Evolutionary conservation across 2,797 vertebrate genomes (phyloP), one percentile per base, ranked within the genome.

Genomic region (Enteromius paludinosus): DNA sequence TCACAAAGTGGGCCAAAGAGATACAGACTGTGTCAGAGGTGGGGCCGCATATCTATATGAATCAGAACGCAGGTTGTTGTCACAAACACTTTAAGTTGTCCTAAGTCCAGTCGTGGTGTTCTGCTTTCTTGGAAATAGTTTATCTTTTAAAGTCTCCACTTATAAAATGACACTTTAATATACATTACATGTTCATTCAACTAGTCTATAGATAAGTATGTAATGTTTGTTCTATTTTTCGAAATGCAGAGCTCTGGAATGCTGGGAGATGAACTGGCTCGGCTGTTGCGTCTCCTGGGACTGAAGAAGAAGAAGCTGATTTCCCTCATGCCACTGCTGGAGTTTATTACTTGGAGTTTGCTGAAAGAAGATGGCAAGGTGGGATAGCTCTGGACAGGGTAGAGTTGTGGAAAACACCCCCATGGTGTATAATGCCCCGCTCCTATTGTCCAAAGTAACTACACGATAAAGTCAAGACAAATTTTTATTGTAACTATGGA

Each of bases 331-430:
- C 93, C 94, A 2, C 90, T 95, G 84, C 83, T 95, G 66, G 95
- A 95, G 93, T 95, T 95, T 86, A 95, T 95, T 84, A 95, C 95
- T 79, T 95, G 95, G 95, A 95, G 94, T 3, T 89, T 95, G 83
- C 92, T 95, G 62, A 94, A 89, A 72, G 93, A 95, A 30, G 94
- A 93, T 84, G 89, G 86, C 87, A 85, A 75, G 92, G 95, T 95
- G 78, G 91, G 88, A 49, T 25, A 59, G 28, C 47, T 35, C 1
- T 20, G 1, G 15, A 61, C 62, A 41, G 38, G 9, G 38, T 41
- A 41, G 38, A 41, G 38, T 41, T 41, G 38, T 41, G 8, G 35
- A 38, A 38, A 38, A 38, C 35, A 38, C 35, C 35, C 6, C 35
- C 35, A 38, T 38, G 35, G 35, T 6, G 38, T 41, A 41, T 9